Base-by-base conservation (phyloP, 1,140 invertebrate species). In the Nebria ingens region DNA sequence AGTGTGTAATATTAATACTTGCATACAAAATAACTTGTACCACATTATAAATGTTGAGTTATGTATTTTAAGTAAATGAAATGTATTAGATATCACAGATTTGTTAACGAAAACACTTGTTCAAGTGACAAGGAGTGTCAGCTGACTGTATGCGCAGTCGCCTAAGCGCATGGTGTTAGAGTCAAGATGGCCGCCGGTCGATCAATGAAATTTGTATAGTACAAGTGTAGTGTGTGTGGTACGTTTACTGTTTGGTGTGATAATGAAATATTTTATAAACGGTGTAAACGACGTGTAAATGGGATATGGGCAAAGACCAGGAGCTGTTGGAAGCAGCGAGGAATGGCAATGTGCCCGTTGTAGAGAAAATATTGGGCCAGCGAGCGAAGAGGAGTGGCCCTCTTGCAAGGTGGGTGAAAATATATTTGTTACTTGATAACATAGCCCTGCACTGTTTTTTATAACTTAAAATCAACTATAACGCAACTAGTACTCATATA, bases 261-360 rank as follows among this genome's bases (percentile, higher is more conserved):
- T 73, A 76, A 77, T 76, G 71, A 71, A 76, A 74, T 75, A 71
- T 75, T 65, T 61, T 67, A 70, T 68, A 71, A 63, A 64, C 58
- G 69, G 68, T 62, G 65, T 66, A 66, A 68, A 66, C 60, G 58
- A 66, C 60, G 68, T 74, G 74, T 81, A 78, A 76, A 81, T 81
- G 78, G 76, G 76, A 75, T 74, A 92, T 97, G 91, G 93, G 92
- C 68, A 94, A 93, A 77, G 93, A 96, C 73, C 89, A 94, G 73
- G 93, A 97, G 76, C 81, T 97, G 73, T 80, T 97, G 71, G 92
- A 97, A 70, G 94, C 92, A 64, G 91, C 92, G 60, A 83, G 93
- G 65, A 91, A 85, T 75, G 94, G 93, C 68, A 92, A 95, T 75
- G 80, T 86, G 63, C 76, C 80, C 57, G 82, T 87, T 62, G 90